A percentile compares a stretch with the other conserved stretches of the same genome.
Conservation (phyloP, 2,797 vertebrate genomes). For the Semotilus atromaculatus region DNA sequence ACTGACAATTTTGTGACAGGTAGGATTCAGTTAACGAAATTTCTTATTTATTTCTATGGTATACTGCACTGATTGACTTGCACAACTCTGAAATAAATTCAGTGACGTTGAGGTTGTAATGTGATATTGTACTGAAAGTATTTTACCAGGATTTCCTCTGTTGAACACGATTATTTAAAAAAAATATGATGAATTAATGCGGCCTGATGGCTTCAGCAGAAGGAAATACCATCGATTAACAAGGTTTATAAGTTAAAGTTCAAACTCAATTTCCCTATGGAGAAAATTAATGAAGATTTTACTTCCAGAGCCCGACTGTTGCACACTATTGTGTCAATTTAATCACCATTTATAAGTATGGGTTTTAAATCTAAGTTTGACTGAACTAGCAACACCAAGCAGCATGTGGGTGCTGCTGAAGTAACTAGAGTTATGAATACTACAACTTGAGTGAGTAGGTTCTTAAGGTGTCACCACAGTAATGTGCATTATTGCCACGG, state of each 20-base stretch:
- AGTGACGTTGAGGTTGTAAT: too few species aligned
- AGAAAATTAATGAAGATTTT: not conserved
- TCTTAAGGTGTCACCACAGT: slow-evolving; percentile 42
- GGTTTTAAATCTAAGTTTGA: not conserved
- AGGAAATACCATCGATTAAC: not conserved
- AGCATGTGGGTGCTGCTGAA: not conserved
- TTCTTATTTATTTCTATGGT: too few species aligned
- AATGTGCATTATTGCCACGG: slow-evolving; percentile 39
- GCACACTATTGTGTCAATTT: not conserved
- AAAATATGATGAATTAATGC: not conserved
- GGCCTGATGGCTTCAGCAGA: not conserved
- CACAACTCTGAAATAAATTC: too few species aligned
- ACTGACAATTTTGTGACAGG: too few species aligned
- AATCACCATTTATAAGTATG: not conserved
- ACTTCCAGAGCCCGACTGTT: not conserved
- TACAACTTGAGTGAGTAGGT: slow-evolving; percentile 20
- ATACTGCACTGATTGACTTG: too few species aligned
- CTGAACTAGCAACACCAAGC: not conserved
- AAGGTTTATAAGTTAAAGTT: not conserved
- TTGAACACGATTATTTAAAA: not conserved
- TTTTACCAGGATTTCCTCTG: not conserved
- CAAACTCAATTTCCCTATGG: not conserved
- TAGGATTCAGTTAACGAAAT: too few species aligned
- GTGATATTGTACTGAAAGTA: too few species aligned
- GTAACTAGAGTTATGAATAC: not conserved